Base-by-base conservation (phyloP, 2,113 vertebrate species). In the Malurus cyaneus region DNA sequence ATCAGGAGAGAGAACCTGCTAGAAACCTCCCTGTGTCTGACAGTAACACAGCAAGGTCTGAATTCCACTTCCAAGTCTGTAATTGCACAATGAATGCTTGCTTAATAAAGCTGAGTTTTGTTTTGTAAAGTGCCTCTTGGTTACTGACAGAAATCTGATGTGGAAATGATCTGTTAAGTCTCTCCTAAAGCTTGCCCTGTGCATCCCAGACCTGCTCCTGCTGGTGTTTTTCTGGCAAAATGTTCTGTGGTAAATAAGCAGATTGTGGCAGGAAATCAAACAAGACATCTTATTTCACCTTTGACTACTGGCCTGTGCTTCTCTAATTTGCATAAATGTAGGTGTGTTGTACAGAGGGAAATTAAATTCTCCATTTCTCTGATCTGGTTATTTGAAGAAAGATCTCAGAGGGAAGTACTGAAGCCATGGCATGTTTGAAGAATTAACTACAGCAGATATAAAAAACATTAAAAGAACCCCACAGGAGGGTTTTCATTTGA, bases 81-180 rank as follows among this genome's bases (percentile, higher is more conserved):
- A 86, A 90, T 66, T 94, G 90, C 95, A 95, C 94, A 94, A 94
- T 67, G 82, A 96, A 80, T 86, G 74, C 85, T 80, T 95, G 89
- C 95, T 95, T 86, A 97, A 98, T 97, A 98, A 98, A 98, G 88
- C 91, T n/a, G 74, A 77, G 83, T 57, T 96, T 92, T 95, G 97
- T 96, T 97, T 97, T 94, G 70, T 96, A 97, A 93, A 86, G 72
- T 9, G 83, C 47, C 74, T 94, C 53, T 57, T 77, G 66, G 67
- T 97, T 96, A 94, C 94, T 96, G 80, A 88, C 24, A 85, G 80
- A 65, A 41, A 84, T 59, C 12, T 52, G 53, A 49, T 41, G 72
- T 60, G 80, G 82, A 80, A 94, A 86, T 2, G 52, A 17, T 69
- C 87, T 67, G 19, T 76, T 65, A 77, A 92, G 39, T 57, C 67